Conservation (phyloP, 2,888 invertebrate genomes). For the Rhogogaster chlorosoma region DNA sequence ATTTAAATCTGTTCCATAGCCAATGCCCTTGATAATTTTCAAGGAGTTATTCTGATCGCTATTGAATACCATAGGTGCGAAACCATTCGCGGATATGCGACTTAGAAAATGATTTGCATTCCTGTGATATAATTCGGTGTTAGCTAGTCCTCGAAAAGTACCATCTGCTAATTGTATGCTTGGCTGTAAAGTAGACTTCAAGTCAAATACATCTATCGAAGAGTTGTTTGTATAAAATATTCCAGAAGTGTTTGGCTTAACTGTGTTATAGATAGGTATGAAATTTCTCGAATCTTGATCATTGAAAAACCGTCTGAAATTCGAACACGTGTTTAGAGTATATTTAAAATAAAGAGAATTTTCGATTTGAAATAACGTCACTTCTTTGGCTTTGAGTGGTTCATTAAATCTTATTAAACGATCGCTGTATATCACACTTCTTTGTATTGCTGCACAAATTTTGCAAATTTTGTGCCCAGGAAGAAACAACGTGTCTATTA, state of each 20-base stretch:
- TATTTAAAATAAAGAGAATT: slow-evolving; percentile 63
- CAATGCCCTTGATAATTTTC: slow-evolving; percentile 58
- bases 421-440: slow-evolving; percentile 70
- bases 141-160: slow-evolving; percentile 53
- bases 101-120: slow-evolving; percentile 59
- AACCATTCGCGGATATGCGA: slow-evolving; percentile 64
- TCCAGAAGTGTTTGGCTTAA: slow-evolving; percentile 66
- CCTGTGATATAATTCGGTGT: slow-evolving; percentile 67
- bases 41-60: slow-evolving; percentile 55
- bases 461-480: slow-evolving; percentile 64
- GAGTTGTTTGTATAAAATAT: slow-evolving; percentile 63
- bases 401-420: slow-evolving; percentile 67
- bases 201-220: slow-evolving; percentile 62
- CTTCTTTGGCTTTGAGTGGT: slow-evolving; percentile 65
- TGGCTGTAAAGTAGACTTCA: slow-evolving; percentile 61
- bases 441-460: slow-evolving; percentile 61
- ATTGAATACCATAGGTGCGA: slow-evolving; percentile 62
- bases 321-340: slow-evolving; percentile 42
- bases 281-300: slow-evolving; percentile 58
- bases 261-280: slow-evolving; percentile 68
- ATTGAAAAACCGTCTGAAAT: slow-evolving; percentile 27
- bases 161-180: slow-evolving; percentile 60
- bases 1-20: slow-evolving; percentile 63
- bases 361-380: slow-evolving; percentile 62
- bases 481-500: slow-evolving; percentile 54